phyloP scores from a whole-genome alignment of 2,113 vertebrate species.

The Canis aureus region DNA sequence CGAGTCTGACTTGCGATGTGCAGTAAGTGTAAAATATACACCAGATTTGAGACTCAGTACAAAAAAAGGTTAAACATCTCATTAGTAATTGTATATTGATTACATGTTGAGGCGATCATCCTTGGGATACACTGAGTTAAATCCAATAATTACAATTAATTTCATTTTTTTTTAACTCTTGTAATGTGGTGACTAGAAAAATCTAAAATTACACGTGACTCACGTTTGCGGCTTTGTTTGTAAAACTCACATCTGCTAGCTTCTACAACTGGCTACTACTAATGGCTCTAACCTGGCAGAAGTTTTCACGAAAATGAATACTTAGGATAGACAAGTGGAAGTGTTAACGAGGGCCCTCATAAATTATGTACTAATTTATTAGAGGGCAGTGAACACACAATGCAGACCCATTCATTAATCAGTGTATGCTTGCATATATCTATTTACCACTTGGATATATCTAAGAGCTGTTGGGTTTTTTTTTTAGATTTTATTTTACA shows the following conservation, averaged over 20 bases:
- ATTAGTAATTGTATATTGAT: slow-evolving; percentile 39
- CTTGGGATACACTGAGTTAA: background rate
- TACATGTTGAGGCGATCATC: slow-evolving; percentile 8
- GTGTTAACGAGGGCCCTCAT: slow-evolving; percentile 44
- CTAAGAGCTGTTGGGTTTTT: slow-evolving; percentile 12
- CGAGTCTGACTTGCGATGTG: background rate
- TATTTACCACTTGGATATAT: slow-evolving; percentile 20
- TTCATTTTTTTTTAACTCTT: slow-evolving; percentile 32
- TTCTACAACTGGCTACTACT: slow-evolving; percentile 9
- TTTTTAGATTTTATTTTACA: too few relatives aligned
- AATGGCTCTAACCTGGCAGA: slow-evolving; percentile 37
- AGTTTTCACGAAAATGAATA: slow-evolving; percentile 58
- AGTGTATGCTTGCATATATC: background rate
- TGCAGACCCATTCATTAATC: slow-evolving; percentile 54
- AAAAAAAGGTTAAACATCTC: slow-evolving; percentile 19
- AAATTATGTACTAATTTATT: slow-evolving; percentile 50
- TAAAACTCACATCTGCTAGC: slow-evolving; percentile 23
- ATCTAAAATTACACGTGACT: background rate
- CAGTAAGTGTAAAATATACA: background rate
- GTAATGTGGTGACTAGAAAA: background rate
- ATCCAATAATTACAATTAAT: slow-evolving; percentile 35
- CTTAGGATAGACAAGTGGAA: slow-evolving; percentile 16
- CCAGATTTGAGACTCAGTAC: background rate
- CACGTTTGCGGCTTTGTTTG: background rate
- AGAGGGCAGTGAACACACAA: slow-evolving; percentile 23